These are phyloP conservation scores for Oplegnathus fasciatus DNA, from an alignment of 2,113 vertebrate genomes.

Conservation along the genomic window DNA sequence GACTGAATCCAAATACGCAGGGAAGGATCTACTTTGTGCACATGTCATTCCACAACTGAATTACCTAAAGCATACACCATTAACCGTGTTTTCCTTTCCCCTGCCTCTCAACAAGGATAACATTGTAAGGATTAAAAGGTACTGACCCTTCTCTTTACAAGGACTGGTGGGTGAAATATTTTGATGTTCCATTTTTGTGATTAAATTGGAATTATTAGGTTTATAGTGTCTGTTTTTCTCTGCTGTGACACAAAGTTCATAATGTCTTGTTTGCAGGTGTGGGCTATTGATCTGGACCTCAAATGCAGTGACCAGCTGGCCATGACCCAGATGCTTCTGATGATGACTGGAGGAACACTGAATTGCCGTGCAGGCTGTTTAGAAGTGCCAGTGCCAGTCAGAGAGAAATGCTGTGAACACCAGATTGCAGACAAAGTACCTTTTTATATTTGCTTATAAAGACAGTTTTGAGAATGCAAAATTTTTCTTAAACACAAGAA, in stretches of 20 bases:
- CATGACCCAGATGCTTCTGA: slow-evolving; percentile 90
- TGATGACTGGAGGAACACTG: slow-evolving; percentile 88
- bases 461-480: slow-evolving; percentile 10
- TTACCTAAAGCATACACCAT: slow-evolving; percentile 41
- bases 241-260: slow-evolving; percentile 32
- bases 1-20: slow-evolving; percentile 29
- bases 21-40: slow-evolving; percentile 60
- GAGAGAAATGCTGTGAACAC: slow-evolving; percentile 44
- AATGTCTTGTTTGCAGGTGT: slow-evolving; percentile 85
- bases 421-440: slow-evolving; percentile 56
- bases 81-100: slow-evolving; percentile 39
- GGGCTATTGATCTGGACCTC: slow-evolving; percentile 91
- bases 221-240: slow-evolving; percentile 40
- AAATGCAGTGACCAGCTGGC: slow-evolving; percentile 94
- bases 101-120: slow-evolving; percentile 56
- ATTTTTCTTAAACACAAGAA: background rate
- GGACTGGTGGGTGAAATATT: slow-evolving; percentile 29
- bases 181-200: slow-evolving; percentile 53
- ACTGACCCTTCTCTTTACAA: slow-evolving; percentile 33
- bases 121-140: slow-evolving; percentile 54
- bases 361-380: slow-evolving; percentile 82
- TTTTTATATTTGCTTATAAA: slow-evolving; percentile 13
- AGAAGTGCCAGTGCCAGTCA: slow-evolving; percentile 71
- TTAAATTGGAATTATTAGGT: slow-evolving; percentile 44
- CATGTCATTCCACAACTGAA: slow-evolving; percentile 52